These are phyloP conservation scores for Melipona quadrifasciata DNA, from an alignment of 1,140 invertebrate genomes.

Conservation along the genomic window DNA sequence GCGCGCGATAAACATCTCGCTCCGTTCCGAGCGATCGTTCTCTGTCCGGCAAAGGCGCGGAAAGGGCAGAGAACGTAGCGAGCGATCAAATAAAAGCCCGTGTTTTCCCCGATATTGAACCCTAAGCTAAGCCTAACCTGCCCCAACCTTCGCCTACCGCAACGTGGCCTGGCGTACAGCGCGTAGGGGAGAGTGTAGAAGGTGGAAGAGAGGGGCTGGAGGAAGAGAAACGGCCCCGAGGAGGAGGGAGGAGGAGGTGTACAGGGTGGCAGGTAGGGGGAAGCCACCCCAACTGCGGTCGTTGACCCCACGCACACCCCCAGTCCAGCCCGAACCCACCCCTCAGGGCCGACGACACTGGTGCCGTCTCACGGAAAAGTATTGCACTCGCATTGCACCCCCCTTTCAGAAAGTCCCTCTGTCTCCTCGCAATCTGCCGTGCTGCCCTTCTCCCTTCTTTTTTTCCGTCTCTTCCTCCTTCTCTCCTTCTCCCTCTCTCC, in stretches of 20 bases:
- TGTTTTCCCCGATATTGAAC: conserved; percentile 80
- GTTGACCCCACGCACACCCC: conserved; percentile 77
- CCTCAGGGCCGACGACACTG: conserved; percentile 79
- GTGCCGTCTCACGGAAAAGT: conserved; percentile 80
- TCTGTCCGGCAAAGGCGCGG: conserved; percentile 31
- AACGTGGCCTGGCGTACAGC: conserved; percentile 68
- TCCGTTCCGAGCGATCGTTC: conserved; percentile 9
- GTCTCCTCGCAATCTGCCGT: conserved; percentile 42
- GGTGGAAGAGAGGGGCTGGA: conserved; percentile 40
- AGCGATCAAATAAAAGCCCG: conserved; percentile 78
- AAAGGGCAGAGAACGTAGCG: conserved; percentile 67
- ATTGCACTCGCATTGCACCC: conserved; percentile 73
- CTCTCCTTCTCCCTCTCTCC: conserved; percentile 5
- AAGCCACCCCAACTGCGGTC: conserved; percentile 76
- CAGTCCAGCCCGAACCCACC: conserved; percentile 78
- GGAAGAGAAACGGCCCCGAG: conserved; percentile 35
- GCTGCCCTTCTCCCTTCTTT: conserved; percentile 42
- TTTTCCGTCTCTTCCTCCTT: conserved; percentile 23
- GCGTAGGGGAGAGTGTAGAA: conserved; percentile 57
- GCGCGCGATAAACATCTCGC: conserved; percentile 25
- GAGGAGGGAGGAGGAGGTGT: conserved; percentile 50
- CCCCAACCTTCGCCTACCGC: conserved; percentile 72
- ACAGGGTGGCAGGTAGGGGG: conserved; percentile 66
- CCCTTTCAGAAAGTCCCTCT: conserved; percentile 63
- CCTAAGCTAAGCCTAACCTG: conserved; percentile 80